Conservation (phyloP, 2,888 invertebrate species). For the Drosophila tripunctata region DNA sequence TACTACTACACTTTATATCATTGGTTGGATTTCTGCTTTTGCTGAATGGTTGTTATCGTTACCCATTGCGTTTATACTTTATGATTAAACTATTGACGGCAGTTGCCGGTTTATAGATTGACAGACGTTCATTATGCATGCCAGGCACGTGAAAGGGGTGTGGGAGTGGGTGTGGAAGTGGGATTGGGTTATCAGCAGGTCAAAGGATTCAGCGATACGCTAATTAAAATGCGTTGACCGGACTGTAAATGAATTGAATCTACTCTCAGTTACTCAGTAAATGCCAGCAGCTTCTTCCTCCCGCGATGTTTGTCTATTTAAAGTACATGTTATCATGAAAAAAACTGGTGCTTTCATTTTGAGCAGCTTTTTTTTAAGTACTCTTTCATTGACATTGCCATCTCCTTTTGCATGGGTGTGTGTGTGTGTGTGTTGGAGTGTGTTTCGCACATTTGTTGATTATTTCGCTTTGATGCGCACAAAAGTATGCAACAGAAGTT, state of each 20-base stretch:
- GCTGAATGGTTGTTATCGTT: constrained; percentile 66
- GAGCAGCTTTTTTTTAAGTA: constrained; percentile 40
- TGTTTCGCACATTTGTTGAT: constrained; percentile 71
- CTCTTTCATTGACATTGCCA: constrained; percentile 61
- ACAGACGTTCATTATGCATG: constrained; percentile 65
- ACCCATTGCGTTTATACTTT: constrained; percentile 59
- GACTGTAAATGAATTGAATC: constrained; percentile 48
- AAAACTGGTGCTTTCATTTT: constrained; percentile 25
- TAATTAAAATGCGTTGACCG: constrained; percentile 66
- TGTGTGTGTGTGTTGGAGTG: constrained; percentile 23
- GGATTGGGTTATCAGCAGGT: constrained; percentile 4
- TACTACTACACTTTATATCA: not conserved
- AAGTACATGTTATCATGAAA: constrained; percentile 20
- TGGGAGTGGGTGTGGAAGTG: not conserved
- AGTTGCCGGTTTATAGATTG: constrained; percentile 49
- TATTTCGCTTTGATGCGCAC: constrained; percentile 77
- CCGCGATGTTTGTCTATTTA: constrained; percentile 23
- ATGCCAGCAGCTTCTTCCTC: not conserved
- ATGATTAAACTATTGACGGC: constrained; percentile 75
- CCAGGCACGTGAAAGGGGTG: constrained; percentile 9
- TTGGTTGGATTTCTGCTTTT: constrained; percentile 11
- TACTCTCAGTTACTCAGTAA: not conserved
- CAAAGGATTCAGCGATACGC: constrained; percentile 53
- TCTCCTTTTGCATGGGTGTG: not conserved
- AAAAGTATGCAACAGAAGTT: constrained; percentile 58